Evolutionary conservation across 1,140 invertebrate genomes (phyloP).

Genomic region (Bacillus rossius): DNA sequence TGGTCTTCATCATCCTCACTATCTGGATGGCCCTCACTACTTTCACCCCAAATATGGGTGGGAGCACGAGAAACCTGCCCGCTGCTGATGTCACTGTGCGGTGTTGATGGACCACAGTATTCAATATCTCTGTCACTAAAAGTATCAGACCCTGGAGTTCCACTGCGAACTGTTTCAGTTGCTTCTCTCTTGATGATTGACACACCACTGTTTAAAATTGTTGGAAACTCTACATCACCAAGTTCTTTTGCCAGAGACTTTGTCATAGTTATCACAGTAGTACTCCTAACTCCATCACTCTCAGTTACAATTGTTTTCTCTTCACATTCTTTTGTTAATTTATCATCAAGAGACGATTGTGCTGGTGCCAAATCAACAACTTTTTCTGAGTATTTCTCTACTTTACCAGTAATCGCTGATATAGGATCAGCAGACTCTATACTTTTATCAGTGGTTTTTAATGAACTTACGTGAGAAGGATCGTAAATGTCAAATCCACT

Average conservation of each 20-base stretch:
- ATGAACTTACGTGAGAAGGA: too few relatives aligned
- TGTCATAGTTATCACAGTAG: conserved; percentile 37
- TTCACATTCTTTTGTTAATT: not conserved
- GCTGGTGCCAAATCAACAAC: too few relatives aligned
- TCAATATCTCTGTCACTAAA: conserved; percentile 48
- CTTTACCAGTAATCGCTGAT: not conserved
- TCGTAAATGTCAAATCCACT: too few relatives aligned
- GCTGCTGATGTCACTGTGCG: conserved; percentile 51
- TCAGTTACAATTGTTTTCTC: not conserved
- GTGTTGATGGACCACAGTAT: conserved; percentile 44
- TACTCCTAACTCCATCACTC: not conserved
- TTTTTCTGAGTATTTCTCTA: not conserved
- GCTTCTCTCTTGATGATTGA: conserved; percentile 25
- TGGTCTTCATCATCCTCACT: conserved; percentile 41
- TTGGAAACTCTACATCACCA: too few relatives aligned
- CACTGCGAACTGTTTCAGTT: conserved; percentile 44
- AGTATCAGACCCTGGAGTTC: conserved; percentile 45
- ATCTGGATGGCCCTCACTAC: conserved; percentile 30
- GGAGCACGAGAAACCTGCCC: conserved; percentile 46
- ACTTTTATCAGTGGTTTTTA: not conserved
- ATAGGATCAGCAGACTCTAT: not conserved
- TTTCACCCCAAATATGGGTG: conserved; percentile 43
- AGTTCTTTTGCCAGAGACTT: conserved; percentile 42
- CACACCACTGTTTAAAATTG: too few relatives aligned
- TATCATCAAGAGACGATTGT: too few relatives aligned